Conservation (phyloP, 1,140 invertebrate genomes). For the Ostrea denselamellosa region DNA sequence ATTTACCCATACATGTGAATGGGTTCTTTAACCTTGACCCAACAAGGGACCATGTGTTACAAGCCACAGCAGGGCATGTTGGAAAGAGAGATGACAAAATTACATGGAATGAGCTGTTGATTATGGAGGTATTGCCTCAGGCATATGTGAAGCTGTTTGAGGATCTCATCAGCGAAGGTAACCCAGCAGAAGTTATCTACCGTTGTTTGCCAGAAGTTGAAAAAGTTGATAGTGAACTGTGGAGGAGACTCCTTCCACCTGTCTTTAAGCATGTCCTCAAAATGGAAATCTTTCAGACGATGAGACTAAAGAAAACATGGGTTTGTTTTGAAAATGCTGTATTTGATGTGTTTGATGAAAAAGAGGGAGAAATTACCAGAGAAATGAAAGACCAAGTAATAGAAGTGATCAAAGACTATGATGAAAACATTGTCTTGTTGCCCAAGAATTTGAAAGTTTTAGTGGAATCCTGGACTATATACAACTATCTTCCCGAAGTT, state of each 20-base stretch:
- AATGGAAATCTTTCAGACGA: neutral
- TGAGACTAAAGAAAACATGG: neutral
- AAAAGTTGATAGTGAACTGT: neutral
- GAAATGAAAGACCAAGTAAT: neutral
- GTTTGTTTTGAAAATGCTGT: constrained; percentile 4
- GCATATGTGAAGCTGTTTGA: constrained; percentile 52
- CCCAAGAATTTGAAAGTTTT: neutral
- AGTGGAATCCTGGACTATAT: neutral
- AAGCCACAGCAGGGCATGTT: constrained; percentile 27
- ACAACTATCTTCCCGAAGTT: neutral
- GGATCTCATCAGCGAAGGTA: neutral
- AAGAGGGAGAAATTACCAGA: neutral
- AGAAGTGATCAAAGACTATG: neutral
- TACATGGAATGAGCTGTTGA: constrained; percentile 66
- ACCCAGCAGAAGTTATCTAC: neutral
- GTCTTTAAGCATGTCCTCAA: neutral
- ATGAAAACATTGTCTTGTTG: neutral
- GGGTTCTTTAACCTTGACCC: constrained; percentile 72
- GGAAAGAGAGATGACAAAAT: neutral
- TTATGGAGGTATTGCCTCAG: constrained; percentile 58
- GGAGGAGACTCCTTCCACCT: neutral
- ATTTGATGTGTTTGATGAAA: constrained; percentile 7
- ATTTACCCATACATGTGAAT: constrained; percentile 74
- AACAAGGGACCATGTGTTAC: constrained; percentile 58
- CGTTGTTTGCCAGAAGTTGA: neutral